Conservation (phyloP, 1,140 invertebrate genomes). For the Magallana ariakensis region DNA sequence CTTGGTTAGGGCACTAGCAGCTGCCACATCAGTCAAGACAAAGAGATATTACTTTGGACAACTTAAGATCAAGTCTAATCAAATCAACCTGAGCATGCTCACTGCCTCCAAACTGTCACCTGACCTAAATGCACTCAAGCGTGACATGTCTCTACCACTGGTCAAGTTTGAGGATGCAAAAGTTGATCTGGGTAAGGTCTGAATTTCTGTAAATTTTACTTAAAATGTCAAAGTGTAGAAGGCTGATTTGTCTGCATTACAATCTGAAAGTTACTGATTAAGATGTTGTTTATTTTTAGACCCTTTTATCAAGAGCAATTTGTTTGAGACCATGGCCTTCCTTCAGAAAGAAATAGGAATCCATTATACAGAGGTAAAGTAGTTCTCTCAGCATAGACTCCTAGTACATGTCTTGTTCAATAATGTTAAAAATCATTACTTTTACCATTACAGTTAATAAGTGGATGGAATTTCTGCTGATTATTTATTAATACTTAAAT, state of each 20-base stretch:
- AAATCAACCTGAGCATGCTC: slow-evolving; percentile 90
- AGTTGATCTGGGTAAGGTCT: slow-evolving; percentile 86
- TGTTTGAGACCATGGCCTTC: slow-evolving; percentile 92
- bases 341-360: slow-evolving; percentile 88
- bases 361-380: slow-evolving; percentile 87
- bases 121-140: slow-evolving; percentile 90
- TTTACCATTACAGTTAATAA: too few relatives aligned
- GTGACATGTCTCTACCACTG: slow-evolving; percentile 91
- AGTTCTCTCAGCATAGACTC: too few relatives aligned
- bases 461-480: too few relatives aligned
- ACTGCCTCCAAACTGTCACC: slow-evolving; percentile 87
- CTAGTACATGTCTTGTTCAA: too few relatives aligned
- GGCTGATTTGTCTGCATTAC: too few relatives aligned
- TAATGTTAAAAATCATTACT: too few relatives aligned
- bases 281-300: slow-evolving; percentile 79
- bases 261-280: background rate
- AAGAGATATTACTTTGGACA: slow-evolving; percentile 92
- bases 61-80: slow-evolving; percentile 89
- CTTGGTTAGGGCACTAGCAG: slow-evolving; percentile 81
- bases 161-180: slow-evolving; percentile 98
- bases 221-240: too few relatives aligned
- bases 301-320: slow-evolving; percentile 90
- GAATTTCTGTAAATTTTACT: background rate
- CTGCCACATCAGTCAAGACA: slow-evolving; percentile 89
- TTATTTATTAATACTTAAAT: too few relatives aligned